Base-by-base conservation (phyloP, 2,113 vertebrate species). In the Anser brachyrhynchus region DNA sequence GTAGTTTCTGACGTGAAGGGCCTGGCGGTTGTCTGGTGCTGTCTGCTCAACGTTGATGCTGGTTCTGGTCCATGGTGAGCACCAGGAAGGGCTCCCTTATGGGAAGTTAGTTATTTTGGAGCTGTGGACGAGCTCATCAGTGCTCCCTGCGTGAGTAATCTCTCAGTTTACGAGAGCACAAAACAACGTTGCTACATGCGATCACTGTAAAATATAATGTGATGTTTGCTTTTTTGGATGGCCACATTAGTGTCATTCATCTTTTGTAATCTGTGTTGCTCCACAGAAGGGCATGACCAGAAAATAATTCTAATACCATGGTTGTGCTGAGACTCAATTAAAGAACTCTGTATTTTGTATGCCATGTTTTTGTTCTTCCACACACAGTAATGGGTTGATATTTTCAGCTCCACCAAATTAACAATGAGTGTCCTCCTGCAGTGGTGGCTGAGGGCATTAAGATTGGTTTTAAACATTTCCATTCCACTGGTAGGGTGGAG, bases 401-500 rank as follows among this genome's bases (percentile, higher is more conserved):
- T 37, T 84, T 93, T 84, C 81, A 95, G 76, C 46, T 81, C 29
- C 23, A 67, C 33, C 74, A 81, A 75, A 69, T 61, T 33, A 74
- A n/a, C 82, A 25, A 13, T 58, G 43, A 52, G 11, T 55, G 23
- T 43, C 26, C 62, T 72, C 59, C 49, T 91, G 61, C 49, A 44
- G 26, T 65, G 29, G 20, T 72, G 52, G 22, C 13, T 8, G 61
- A 64, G 44, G 44, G 13, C 61, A 33, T 52, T 64, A 67, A 59
- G 59, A 59, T 8, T 26, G 23, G 22, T 71, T 89, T 78, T 84
- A 72, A 44, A 67, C 20, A 26, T 31, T 89, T 92, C 29, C 15
- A 11, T 19, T 74, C 29, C 21, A 39, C 43, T 90, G 9, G 65
- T 64, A 75, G 20, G 54, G 57, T 72, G 62, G 17, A 71, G 9